Base-by-base conservation (phyloP, 2,888 invertebrate genomes). In the Harpalus rubripes region DNA sequence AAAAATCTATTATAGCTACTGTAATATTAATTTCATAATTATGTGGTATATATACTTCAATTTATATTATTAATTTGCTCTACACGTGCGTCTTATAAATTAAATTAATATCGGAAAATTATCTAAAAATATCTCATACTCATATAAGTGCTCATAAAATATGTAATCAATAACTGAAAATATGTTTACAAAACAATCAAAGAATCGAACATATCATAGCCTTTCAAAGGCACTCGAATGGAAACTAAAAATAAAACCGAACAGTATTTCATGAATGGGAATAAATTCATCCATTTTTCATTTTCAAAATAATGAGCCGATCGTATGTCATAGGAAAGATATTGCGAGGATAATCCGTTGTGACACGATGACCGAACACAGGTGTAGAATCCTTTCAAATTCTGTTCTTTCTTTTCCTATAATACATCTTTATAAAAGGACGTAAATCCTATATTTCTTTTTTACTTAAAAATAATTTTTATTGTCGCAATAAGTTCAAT, bases 231-330 rank as follows among this genome's bases (percentile, higher is more conserved):
- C 63, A 63, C 10, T 63, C 26, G 26, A 63, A 18, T 18, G 15
- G 8, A 26, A 63, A 18, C 68, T 52, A 52, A 63, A 81, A 81
- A 81, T 68, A 81, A 59, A 41, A n/a, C 7, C 32, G 58, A 22
- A 56, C 78, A 76, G 76, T 26, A 63, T 26, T 63, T 63, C 63
- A 63, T 63, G 63, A 63, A 63, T 63, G 63, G 26, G 12, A 26
- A 63, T 18, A 18, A 18, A 63, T 18, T 63, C 63, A 63, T 63
- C 63, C 12, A 63, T 63, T 63, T 63, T 63, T 63, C 63, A 63
- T 63, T 26, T 63, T 12, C 22, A 63, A 26, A 63, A 63, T 63
- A 63, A 22, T 26, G 22, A 16, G 18, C 4, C 26, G 18, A 63
- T 63, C 26, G 26, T 63, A 18, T 68, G 8, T 22, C 22, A 22